These are phyloP conservation scores for Trypoxylus dichotomus DNA, from an alignment of 1,140 invertebrate species.

Conservation along the genomic window DNA sequence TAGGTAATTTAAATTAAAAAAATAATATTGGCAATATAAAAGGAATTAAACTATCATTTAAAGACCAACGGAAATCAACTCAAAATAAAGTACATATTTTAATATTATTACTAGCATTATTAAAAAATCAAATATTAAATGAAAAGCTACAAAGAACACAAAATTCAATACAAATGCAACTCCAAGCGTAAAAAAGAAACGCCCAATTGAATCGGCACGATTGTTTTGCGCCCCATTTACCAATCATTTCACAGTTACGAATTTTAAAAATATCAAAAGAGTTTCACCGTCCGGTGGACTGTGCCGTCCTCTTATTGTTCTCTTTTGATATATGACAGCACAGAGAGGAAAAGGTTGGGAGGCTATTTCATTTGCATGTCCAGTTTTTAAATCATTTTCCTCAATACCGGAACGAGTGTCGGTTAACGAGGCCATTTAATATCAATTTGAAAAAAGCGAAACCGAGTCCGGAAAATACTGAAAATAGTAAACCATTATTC, in stretches of 20 bases:
- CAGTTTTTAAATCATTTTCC: slow-evolving; percentile 14
- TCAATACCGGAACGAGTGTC: slow-evolving; percentile 16
- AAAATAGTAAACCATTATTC: slow-evolving; percentile 16
- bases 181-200: not conserved
- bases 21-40: too few relatives aligned
- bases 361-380: slow-evolving; percentile 18
- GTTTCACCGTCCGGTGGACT: not conserved
- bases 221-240: slow-evolving; percentile 10
- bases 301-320: slow-evolving; percentile 20
- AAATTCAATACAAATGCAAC: not conserved
- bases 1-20: too few relatives aligned
- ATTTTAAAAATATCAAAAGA: slow-evolving; percentile 4
- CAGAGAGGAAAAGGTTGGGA: not conserved
- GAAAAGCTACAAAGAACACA: too few relatives aligned
- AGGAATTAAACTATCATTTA: too few relatives aligned
- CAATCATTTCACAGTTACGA: slow-evolving; percentile 14
- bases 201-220: not conserved
- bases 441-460: slow-evolving; percentile 16
- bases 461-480: not conserved
- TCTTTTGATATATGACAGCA: not conserved
- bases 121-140: too few relatives aligned
- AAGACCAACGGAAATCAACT: too few relatives aligned
- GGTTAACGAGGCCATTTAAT: slow-evolving; percentile 21
- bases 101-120: too few relatives aligned
- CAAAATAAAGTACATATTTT: too few relatives aligned